phyloP scores from a whole-genome alignment of 2,888 invertebrate species.

The Acleris laterana region DNA sequence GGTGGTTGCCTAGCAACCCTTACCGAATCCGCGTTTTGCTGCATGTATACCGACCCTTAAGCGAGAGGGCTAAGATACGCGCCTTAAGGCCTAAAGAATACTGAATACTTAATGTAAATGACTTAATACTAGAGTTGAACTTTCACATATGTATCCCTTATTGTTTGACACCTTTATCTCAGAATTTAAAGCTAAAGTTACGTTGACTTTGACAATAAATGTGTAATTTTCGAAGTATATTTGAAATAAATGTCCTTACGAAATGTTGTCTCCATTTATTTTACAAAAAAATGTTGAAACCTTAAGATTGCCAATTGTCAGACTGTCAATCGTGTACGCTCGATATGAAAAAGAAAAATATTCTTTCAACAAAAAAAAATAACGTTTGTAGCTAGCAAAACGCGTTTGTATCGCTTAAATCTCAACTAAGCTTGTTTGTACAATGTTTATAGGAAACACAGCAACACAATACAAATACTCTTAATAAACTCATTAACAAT shows the following conservation, averaged over 20 bases:
- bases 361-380: not conserved
- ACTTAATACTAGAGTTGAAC: conserved; percentile 45
- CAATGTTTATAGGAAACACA: no score
- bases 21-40: no score
- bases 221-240: conserved; percentile 70
- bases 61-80: conserved; percentile 1
- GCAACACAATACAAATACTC: no score
- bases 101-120: conserved; percentile 15
- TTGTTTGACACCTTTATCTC: conserved; percentile 52
- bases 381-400: no score
- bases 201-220: conserved; percentile 85
- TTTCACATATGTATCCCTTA: conserved; percentile 47
- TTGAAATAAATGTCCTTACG: conserved; percentile 71
- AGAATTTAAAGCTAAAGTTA: conserved; percentile 72
- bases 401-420: no score
- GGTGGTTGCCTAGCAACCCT: no score
- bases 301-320: not conserved
- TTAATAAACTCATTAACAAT: no score
- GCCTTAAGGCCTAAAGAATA: conserved; percentile 3
- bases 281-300: conserved; percentile 1
- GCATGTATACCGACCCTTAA: no score
- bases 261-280: conserved; percentile 47
- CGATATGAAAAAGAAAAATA: conserved; percentile 5
- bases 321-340: not conserved
- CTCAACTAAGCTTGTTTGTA: no score